Evolutionary conservation across 2,797 vertebrate genomes (phyloP).

Genomic region (Pantherophis alleghaniensis): DNA sequence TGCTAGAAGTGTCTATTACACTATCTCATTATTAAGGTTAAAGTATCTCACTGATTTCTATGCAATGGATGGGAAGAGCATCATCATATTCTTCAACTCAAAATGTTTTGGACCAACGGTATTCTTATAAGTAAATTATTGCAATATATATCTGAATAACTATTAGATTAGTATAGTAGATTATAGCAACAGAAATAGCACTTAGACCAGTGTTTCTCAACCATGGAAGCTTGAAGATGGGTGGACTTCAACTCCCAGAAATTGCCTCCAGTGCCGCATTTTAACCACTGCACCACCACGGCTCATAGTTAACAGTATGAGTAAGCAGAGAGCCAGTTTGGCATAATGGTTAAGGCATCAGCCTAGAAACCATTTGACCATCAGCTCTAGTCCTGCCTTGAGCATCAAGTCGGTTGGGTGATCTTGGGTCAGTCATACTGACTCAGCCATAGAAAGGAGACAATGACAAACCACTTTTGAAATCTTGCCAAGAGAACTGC

Average conservation of each 20-base stretch:
- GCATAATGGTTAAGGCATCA: background rate
- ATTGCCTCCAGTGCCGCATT: too few relatives aligned
- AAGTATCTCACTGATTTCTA: background rate
- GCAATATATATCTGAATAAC: background rate
- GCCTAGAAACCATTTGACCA: background rate
- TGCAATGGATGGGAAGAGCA: background rate
- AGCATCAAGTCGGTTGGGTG: background rate
- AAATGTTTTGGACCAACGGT: background rate
- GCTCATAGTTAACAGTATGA: background rate
- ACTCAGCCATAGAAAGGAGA: background rate
- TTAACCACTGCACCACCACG: too few relatives aligned
- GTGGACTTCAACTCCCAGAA: too few relatives aligned
- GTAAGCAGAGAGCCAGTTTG: background rate
- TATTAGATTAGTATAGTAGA: background rate
- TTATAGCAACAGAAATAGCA: background rate
- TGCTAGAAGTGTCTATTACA: background rate
- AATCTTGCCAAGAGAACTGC: background rate
- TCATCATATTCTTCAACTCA: background rate
- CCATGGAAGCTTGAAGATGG: too few relatives aligned
- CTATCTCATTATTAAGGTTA: background rate
- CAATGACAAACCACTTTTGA: background rate
- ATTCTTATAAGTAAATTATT: background rate
- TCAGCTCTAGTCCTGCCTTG: background rate
- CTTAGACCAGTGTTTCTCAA: too few relatives aligned
- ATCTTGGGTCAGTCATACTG: background rate